A percentile compares a stretch with the other conserved stretches of the same genome.
Evolutionary conservation across 2,888 invertebrate genomes (phyloP).

Genomic region (Dorcus parallelipipedus): DNA sequence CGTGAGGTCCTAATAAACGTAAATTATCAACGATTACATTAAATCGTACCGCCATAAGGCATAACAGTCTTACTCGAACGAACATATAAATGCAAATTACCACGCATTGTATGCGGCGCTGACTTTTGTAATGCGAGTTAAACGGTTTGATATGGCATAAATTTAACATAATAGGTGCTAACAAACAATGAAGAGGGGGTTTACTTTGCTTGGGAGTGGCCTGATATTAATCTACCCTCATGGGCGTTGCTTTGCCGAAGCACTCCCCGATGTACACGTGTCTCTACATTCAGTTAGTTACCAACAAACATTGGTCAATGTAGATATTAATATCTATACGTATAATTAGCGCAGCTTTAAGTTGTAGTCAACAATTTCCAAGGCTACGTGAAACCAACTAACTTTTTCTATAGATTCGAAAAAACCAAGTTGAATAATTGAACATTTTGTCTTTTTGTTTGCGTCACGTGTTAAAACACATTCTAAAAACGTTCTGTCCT

Average conservation of each 20-base stretch:
- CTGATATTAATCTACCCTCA: constrained; percentile 28
- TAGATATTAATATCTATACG: too few species aligned
- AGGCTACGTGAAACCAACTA: too few species aligned
- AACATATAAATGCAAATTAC: constrained; percentile 30
- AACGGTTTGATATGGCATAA: constrained; percentile 36
- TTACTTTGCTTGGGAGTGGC: constrained; percentile 25
- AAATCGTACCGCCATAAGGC: constrained; percentile 6
- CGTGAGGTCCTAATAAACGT: neutral
- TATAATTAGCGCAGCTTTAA: too few species aligned
- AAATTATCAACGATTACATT: constrained; percentile 13
- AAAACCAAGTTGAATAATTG: too few species aligned
- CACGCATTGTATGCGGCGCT: constrained; percentile 26
- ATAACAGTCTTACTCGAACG: constrained; percentile 12
- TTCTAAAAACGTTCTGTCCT: too few species aligned
- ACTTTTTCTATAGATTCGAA: too few species aligned
- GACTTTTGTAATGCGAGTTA: constrained; percentile 34
- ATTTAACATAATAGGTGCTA: constrained; percentile 29
- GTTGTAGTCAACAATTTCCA: too few species aligned
- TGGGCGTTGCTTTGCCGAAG: constrained; percentile 18
- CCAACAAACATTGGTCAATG: too few species aligned
- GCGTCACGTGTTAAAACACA: too few species aligned
- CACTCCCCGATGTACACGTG: constrained; percentile 22
- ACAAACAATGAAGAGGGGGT: constrained; percentile 20
- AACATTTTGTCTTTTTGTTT: too few species aligned
- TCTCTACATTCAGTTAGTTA: constrained; percentile 2